A percentile compares a stretch with the other conserved stretches of the same genome.
phyloP scores from a whole-genome alignment of 2,113 vertebrate genomes.

The Ariopsis seemanni region DNA sequence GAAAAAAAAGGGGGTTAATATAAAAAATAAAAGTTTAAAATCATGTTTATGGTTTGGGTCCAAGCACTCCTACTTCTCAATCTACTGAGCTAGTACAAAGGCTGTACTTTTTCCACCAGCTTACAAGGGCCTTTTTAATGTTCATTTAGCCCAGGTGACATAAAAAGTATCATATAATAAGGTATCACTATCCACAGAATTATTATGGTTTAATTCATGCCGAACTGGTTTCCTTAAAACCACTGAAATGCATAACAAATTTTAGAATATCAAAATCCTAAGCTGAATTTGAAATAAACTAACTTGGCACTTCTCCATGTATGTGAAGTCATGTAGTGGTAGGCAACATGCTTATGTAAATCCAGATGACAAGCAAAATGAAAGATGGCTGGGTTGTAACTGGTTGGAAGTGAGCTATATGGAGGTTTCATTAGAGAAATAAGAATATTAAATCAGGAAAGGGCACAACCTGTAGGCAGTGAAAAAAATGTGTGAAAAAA shows the following conservation, averaged over 20 bases:
- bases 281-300: not conserved
- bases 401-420: not conserved
- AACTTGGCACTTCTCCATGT: not conserved
- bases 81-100: not conserved
- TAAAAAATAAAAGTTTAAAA: not conserved
- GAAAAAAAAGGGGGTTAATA: not conserved
- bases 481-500: not conserved
- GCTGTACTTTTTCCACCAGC: not conserved
- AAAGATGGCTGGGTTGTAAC: not conserved
- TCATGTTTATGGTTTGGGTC: not conserved
- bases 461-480: not conserved
- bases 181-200: not conserved
- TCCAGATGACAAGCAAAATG: not conserved
- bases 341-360: not conserved
- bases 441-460: not conserved
- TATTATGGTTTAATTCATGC: not conserved
- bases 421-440: not conserved
- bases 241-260: not conserved
- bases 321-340: not conserved
- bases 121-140: not conserved
- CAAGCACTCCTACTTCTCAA: not conserved
- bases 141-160: not conserved
- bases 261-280: not conserved
- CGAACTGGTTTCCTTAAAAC: not conserved
- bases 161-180: not conserved